phyloP scores from a whole-genome alignment of 2,113 vertebrate genomes.

The Zosterops japonicus region DNA sequence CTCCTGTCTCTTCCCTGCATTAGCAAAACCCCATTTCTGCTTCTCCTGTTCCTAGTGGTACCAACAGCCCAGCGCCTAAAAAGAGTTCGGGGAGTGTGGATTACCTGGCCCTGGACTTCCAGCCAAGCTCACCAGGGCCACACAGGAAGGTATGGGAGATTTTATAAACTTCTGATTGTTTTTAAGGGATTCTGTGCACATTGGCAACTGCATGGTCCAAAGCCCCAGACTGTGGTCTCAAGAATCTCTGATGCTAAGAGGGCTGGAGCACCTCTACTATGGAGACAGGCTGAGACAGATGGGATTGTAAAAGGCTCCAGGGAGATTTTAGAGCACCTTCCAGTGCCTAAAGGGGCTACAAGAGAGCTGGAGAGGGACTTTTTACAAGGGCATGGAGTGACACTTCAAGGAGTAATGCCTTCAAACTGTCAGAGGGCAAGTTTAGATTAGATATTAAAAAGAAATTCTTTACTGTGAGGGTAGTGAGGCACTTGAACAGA shows the following conservation, averaged over 20 bases:
- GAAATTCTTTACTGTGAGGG: neutral
- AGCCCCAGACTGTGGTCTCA: neutral
- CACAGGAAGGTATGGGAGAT: conserved; percentile 86
- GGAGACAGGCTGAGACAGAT: neutral
- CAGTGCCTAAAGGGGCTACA: neutral
- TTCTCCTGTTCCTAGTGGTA: conserved; percentile 92
- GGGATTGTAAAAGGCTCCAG: neutral
- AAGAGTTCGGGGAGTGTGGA: conserved; percentile 91
- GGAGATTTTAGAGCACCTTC: neutral
- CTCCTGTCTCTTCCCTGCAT: conserved; percentile 36
- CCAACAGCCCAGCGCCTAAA: conserved; percentile 93
- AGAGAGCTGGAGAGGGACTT: neutral
- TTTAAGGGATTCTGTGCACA: neutral
- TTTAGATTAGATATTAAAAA: neutral
- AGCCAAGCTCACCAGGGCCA: conserved; percentile 90
- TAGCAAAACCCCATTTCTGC: conserved; percentile 97
- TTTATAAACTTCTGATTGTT: neutral
- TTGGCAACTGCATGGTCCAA: neutral
- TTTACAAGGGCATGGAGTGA: neutral
- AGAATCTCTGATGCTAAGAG: neutral
- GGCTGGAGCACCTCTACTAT: neutral
- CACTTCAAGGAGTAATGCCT: neutral
- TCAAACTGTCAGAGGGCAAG: neutral
- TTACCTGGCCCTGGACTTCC: conserved; percentile 95
- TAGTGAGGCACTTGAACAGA: neutral